These are phyloP conservation scores for Strongylocentrotus purpuratus DNA, from an alignment of 35 echinoderm and acorn worm species.

Conservation along the genomic window DNA sequence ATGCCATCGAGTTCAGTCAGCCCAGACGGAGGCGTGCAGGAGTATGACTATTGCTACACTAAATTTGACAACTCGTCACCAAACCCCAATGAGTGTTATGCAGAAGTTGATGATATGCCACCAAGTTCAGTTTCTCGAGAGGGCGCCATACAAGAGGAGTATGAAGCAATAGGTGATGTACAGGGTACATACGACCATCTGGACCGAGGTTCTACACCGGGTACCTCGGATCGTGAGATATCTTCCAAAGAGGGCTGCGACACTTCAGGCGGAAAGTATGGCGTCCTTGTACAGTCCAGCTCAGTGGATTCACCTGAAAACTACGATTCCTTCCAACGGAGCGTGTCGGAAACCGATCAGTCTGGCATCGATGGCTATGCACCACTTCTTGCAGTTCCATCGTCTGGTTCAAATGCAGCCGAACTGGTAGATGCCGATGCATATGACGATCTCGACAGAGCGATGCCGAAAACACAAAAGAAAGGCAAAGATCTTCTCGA, in stretches of 20 bases:
- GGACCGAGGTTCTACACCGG: background rate
- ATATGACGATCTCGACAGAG: background rate
- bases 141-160: background rate
- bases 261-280: background rate
- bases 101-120: background rate
- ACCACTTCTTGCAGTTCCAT: background rate
- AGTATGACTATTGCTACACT: background rate
- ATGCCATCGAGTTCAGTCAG: background rate
- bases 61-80: background rate
- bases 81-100: background rate
- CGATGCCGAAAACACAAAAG: background rate
- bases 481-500: background rate
- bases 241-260: background rate
- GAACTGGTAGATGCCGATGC: background rate
- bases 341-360: background rate
- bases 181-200: background rate
- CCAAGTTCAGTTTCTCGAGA: background rate
- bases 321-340: background rate
- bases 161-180: background rate
- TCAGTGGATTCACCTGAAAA: conserved; percentile 14
- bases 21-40: background rate
- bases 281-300: conserved; percentile 14
- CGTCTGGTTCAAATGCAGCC: background rate
- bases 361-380: background rate
- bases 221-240: background rate